Evolutionary conservation across 2,113 vertebrate species (phyloP).

Genomic region (Campylomormyrus tamandua): DNA sequence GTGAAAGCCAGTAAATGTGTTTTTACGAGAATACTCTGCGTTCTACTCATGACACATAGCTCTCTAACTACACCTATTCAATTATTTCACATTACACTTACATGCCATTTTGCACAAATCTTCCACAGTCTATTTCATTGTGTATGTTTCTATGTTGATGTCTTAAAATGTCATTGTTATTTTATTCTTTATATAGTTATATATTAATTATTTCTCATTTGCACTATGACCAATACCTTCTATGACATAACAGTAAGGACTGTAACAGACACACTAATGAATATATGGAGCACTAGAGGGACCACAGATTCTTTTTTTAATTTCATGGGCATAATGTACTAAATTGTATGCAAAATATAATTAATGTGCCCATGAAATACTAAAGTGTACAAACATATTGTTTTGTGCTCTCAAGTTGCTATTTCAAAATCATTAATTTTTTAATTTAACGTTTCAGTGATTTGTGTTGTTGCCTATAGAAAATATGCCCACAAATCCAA

Average conservation of each 20-base stretch:
- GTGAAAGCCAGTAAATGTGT: background rate
- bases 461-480: too few relatives aligned
- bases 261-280: background rate
- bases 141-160: background rate
- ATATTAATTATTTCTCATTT: background rate
- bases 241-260: too few relatives aligned
- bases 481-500: too few relatives aligned
- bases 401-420: too few relatives aligned
- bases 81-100: background rate
- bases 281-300: background rate
- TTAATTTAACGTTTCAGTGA: too few relatives aligned
- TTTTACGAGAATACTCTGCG: background rate
- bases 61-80: background rate
- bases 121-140: background rate
- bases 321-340: too few relatives aligned
- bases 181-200: background rate
- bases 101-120: background rate
- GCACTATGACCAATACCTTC: too few relatives aligned
- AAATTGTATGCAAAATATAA: too few relatives aligned
- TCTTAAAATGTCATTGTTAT: background rate
- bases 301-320: too few relatives aligned
- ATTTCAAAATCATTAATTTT: too few relatives aligned
- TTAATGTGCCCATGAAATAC: too few relatives aligned
- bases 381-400: too few relatives aligned
- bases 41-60: background rate